Evolutionary conservation across 2,797 vertebrate species (phyloP).

Genomic region (Emydoidea blandingii): DNA sequence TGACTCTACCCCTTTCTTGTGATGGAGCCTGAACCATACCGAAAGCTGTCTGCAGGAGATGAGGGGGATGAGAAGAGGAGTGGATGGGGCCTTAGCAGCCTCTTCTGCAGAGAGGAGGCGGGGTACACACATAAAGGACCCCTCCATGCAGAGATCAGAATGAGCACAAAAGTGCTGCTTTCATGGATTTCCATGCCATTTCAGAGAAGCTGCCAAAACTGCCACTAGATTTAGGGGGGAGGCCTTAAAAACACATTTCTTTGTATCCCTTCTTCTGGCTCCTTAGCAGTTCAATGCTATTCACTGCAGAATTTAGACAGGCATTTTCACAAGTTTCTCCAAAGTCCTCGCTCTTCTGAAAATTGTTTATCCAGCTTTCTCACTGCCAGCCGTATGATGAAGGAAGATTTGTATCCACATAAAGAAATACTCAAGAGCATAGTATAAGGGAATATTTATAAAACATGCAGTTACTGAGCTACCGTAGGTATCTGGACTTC

Average conservation of each 20-base stretch:
- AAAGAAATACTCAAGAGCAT: neutral
- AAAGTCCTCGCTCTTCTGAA: neutral
- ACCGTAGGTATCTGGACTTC: neutral
- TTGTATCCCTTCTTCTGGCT: neutral
- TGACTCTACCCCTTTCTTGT: neutral
- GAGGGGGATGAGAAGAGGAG: neutral
- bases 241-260: neutral
- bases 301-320: neutral
- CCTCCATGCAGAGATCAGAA: neutral
- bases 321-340: neutral
- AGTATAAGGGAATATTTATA: neutral
- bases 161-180: neutral
- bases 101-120: neutral
- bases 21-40: neutral
- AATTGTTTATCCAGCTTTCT: neutral
- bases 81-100: neutral
- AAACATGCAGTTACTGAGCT: neutral
- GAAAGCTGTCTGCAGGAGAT: neutral
- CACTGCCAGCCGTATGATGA: rapidly evolving
- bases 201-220: neutral
- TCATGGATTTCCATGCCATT: neutral
- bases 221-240: neutral
- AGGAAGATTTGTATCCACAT: rapidly evolving
- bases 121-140: neutral
- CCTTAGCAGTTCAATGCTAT: neutral